phyloP scores from a whole-genome alignment of 1,140 invertebrate species.

The Cephus cinctus region DNA sequence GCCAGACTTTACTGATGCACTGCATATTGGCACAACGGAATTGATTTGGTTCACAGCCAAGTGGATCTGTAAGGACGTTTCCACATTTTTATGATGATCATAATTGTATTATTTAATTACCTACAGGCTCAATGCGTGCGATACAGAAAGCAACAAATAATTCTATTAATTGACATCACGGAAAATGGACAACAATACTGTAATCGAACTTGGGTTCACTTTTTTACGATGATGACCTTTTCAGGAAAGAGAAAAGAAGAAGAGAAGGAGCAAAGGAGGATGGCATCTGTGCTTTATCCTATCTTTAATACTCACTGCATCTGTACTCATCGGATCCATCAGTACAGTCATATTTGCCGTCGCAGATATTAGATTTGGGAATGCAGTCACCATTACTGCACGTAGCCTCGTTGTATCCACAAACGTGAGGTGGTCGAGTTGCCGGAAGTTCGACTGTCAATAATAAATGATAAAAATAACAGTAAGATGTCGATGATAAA shows the following conservation, averaged over 20 bases:
- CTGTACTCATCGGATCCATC: slow-evolving; percentile 88
- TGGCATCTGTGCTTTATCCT: too few relatives aligned
- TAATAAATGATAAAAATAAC: not conserved
- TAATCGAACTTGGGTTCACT: too few relatives aligned
- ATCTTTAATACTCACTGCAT: slow-evolving; percentile 68
- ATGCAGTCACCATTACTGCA: slow-evolving; percentile 93
- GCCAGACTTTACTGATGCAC: slow-evolving; percentile 90
- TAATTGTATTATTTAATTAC: too few relatives aligned
- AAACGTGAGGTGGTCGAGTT: slow-evolving; percentile 59
- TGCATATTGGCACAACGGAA: slow-evolving; percentile 84
- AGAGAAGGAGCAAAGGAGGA: too few relatives aligned
- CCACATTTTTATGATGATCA: too few relatives aligned
- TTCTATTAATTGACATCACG: not conserved
- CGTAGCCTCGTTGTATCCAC: slow-evolving; percentile 78
- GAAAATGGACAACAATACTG: slow-evolving; percentile 8
- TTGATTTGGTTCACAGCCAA: slow-evolving; percentile 90
- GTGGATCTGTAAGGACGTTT: slow-evolving; percentile 55
- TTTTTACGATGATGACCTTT: too few relatives aligned
- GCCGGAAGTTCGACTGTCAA: slow-evolving; percentile 49
- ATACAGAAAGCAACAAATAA: not conserved
- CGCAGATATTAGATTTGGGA: slow-evolving; percentile 75
- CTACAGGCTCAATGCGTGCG: too few relatives aligned
- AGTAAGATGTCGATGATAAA: not conserved
- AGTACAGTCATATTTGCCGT: slow-evolving; percentile 76
- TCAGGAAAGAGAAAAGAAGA: too few relatives aligned